phyloP scores from a whole-genome alignment of 2,797 vertebrate species.

The Babyrousa celebensis region DNA sequence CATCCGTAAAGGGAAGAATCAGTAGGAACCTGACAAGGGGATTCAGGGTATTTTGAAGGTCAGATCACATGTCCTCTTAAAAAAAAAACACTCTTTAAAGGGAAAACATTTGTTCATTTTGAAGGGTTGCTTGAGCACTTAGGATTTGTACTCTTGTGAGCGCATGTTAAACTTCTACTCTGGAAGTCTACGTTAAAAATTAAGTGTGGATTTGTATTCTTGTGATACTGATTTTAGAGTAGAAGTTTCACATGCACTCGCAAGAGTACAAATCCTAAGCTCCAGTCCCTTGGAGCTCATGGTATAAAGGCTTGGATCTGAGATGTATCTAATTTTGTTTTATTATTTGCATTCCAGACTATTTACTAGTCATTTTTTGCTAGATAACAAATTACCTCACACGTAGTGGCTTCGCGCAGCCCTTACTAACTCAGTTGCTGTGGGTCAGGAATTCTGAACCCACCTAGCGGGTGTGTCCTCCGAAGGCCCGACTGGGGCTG shows the following conservation, averaged over 20 bases:
- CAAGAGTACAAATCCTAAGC: too few relatives aligned
- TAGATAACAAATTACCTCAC: not conserved
- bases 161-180: not conserved
- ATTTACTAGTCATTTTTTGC: not conserved
- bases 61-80: not conserved
- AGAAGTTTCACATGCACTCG: too few relatives aligned
- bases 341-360: not conserved
- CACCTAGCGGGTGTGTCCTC: rapidly evolving
- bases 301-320: not conserved
- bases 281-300: not conserved
- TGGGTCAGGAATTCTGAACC: not conserved
- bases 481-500: not conserved
- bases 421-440: not conserved
- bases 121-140: not conserved
- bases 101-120: constrained; percentile 21
- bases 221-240: too few relatives aligned
- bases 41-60: not conserved
- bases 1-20: not conserved
- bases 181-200: not conserved
- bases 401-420: not conserved
- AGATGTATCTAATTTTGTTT: not conserved
- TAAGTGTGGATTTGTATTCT: not conserved
- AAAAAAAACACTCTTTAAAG: not conserved
- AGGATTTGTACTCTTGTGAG: not conserved
- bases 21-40: rapidly evolving